These are phyloP conservation scores for Formica selysi DNA, from an alignment of 1,140 invertebrate genomes.

Conservation along the genomic window DNA sequence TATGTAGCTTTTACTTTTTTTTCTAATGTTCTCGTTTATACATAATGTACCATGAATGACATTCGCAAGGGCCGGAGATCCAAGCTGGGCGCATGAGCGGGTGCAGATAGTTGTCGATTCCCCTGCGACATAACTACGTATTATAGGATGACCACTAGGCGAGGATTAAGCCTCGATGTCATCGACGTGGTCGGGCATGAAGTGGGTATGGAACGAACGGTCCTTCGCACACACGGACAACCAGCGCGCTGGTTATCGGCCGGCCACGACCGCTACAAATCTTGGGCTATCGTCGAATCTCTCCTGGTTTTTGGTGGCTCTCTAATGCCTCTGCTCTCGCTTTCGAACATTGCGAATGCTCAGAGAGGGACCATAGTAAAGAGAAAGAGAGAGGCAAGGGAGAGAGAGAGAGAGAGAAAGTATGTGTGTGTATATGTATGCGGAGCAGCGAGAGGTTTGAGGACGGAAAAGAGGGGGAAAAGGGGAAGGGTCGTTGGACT, in stretches of 20 bases:
- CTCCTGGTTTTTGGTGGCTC: constrained; percentile 83
- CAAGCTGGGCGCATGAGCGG: constrained; percentile 33
- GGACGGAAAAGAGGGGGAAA: background rate
- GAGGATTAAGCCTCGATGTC: constrained; percentile 74
- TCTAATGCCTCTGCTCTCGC: constrained; percentile 80
- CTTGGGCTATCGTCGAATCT: constrained; percentile 83
- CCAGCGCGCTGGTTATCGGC: constrained; percentile 80
- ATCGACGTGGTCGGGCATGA: constrained; percentile 64
- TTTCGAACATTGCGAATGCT: constrained; percentile 61
- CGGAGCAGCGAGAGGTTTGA: background rate
- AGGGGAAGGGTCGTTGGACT: constrained; percentile 44
- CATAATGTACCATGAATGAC: constrained; percentile 12
- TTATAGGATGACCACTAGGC: constrained; percentile 64
- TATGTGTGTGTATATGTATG: background rate
- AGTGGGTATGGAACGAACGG: constrained; percentile 64
- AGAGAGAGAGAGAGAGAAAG: background rate
- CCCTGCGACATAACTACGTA: constrained; percentile 59
- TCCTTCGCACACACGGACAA: constrained; percentile 63
- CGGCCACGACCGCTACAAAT: constrained; percentile 83
- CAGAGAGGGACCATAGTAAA: background rate
- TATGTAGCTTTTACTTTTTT: background rate
- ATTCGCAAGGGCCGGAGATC: constrained; percentile 7
- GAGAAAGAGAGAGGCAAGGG: background rate
- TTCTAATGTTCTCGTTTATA: background rate
- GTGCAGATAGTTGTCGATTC: constrained; percentile 56